Evolutionary conservation across 2,888 invertebrate species (phyloP).

Genomic region (Drosophila melanosoma): DNA sequence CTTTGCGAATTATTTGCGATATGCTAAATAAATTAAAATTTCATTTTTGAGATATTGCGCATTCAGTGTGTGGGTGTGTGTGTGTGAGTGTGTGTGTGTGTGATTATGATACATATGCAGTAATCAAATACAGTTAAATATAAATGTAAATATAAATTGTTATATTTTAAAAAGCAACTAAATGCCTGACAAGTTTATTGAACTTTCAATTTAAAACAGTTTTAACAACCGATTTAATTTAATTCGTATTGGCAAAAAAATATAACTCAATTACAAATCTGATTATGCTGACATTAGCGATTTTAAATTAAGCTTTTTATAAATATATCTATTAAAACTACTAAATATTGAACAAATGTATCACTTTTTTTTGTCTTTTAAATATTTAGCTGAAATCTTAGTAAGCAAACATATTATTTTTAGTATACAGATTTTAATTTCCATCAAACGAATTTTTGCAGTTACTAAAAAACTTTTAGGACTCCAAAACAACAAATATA

Average conservation of each 20-base stretch:
- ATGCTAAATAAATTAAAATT: slow-evolving; percentile 74
- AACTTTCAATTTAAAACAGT: slow-evolving; percentile 15
- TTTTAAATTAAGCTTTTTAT: neutral
- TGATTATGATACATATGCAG: slow-evolving; percentile 40
- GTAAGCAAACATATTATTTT: neutral
- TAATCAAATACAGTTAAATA: slow-evolving; percentile 29
- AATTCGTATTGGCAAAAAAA: neutral
- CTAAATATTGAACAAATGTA: neutral
- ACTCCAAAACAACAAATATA: neutral
- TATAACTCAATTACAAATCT: slow-evolving; percentile 4
- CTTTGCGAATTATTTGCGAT: slow-evolving; percentile 60
- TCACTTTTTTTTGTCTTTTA: neutral
- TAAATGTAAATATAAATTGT: slow-evolving; percentile 30
- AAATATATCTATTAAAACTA: neutral
- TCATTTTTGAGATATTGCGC: slow-evolving; percentile 35
- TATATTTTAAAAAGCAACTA: slow-evolving; percentile 36
- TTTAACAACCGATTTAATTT: neutral
- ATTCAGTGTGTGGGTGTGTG: slow-evolving; percentile 18
- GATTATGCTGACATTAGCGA: neutral
- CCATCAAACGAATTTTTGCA: neutral
- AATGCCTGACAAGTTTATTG: slow-evolving; percentile 43
- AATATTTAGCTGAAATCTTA: neutral
- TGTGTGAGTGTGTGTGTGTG: slow-evolving; percentile 6
- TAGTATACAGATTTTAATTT: neutral
- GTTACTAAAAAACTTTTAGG: neutral